phyloP scores from a whole-genome alignment of 2,888 invertebrate genomes.

The Drosophila mettleri region DNA sequence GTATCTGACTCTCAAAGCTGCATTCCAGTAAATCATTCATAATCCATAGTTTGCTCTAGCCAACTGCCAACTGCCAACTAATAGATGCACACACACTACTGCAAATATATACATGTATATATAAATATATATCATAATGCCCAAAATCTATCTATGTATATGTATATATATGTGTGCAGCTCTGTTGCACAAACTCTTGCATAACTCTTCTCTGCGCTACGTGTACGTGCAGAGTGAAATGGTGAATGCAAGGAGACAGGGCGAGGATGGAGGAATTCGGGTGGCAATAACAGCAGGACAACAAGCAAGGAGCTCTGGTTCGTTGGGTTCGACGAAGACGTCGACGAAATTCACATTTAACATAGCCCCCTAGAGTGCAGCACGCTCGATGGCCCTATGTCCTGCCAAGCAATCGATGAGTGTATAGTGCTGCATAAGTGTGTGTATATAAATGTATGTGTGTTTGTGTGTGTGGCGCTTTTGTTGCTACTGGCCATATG shows the following conservation, averaged over 20 bases:
- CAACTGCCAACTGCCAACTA: slow-evolving; percentile 56
- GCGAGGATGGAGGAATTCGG: not conserved
- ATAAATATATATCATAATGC: slow-evolving; percentile 39
- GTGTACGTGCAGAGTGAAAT: slow-evolving; percentile 10
- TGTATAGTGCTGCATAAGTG: slow-evolving; percentile 34
- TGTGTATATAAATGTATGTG: slow-evolving; percentile 7
- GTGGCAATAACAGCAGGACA: slow-evolving; percentile 31
- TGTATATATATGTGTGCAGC: slow-evolving; percentile 19
- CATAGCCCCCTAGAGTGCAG: slow-evolving; percentile 70
- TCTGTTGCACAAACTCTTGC: slow-evolving; percentile 65
- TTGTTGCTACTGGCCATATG: slow-evolving; percentile 82
- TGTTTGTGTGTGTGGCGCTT: slow-evolving; percentile 46
- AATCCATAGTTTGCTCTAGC: slow-evolving; percentile 63
- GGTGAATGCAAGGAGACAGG: not conserved
- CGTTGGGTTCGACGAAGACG: slow-evolving; percentile 54
- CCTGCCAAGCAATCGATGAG: slow-evolving; percentile 61
- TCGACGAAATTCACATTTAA: slow-evolving; percentile 61
- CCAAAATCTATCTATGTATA: slow-evolving; percentile 26
- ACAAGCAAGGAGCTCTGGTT: slow-evolving; percentile 41
- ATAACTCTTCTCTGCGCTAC: slow-evolving; percentile 62
- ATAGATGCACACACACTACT: slow-evolving; percentile 42
- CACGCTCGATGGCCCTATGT: slow-evolving; percentile 57
- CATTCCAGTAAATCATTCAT: slow-evolving; percentile 63
- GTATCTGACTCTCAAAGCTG: not conserved
- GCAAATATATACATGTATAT: slow-evolving; percentile 17